Evolutionary conservation across 1,140 invertebrate genomes (phyloP).

Genomic region (Grapholita molesta): DNA sequence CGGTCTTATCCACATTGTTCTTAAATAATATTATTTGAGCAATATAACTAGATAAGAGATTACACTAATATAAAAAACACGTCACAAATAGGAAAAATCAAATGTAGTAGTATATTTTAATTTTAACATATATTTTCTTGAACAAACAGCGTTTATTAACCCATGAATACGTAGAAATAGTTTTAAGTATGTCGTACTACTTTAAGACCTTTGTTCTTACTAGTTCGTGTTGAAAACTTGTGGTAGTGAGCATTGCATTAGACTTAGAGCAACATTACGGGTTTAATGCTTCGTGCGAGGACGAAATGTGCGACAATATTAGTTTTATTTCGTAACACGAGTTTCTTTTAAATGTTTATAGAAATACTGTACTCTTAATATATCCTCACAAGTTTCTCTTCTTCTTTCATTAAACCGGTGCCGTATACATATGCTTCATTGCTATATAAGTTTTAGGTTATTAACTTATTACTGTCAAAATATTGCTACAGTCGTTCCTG

Average conservation of each 20-base stretch:
- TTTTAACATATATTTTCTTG: not conserved
- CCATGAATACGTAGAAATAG: not conserved
- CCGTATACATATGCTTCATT: too few species aligned
- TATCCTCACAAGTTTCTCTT: too few species aligned
- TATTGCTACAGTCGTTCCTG: too few species aligned
- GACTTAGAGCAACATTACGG: slow-evolving; percentile 1
- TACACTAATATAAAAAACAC: too few species aligned
- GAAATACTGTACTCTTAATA: not conserved
- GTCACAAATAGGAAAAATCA: too few species aligned
- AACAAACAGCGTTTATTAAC: not conserved
- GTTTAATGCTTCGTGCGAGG: not conserved
- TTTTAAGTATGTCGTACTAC: not conserved
- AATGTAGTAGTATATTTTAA: too few species aligned
- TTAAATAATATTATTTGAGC: too few species aligned
- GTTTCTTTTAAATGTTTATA: not conserved
- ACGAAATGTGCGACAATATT: not conserved
- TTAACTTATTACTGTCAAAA: too few species aligned
- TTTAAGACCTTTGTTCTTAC: not conserved
- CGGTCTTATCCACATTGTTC: too few species aligned
- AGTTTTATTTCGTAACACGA: not conserved
- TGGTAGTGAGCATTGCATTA: slow-evolving; percentile 8
- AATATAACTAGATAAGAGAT: too few species aligned
- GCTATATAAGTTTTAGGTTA: too few species aligned
- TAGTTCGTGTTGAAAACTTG: not conserved
- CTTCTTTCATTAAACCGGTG: too few species aligned